Conservation (phyloP, 1,140 invertebrate genomes). For the Araneus ventricosus region DNA sequence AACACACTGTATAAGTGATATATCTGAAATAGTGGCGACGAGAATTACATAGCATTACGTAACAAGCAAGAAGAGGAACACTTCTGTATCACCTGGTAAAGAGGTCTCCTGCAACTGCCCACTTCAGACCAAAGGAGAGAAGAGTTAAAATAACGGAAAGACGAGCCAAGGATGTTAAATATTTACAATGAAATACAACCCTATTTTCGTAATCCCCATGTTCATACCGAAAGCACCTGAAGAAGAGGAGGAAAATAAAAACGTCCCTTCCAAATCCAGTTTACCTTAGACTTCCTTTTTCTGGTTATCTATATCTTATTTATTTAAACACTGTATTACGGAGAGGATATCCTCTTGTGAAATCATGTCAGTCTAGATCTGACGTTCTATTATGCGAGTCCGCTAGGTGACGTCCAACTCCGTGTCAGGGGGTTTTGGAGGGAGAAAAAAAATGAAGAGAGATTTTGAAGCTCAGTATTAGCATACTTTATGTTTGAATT, state of each 20-base stretch:
- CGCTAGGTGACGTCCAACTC: neutral
- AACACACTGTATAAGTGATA: too few species aligned
- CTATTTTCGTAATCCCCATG: slow-evolving; percentile 18
- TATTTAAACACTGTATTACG: slow-evolving; percentile 42
- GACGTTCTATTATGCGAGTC: slow-evolving; percentile 42
- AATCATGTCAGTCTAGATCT: slow-evolving; percentile 36
- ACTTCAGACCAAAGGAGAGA: neutral
- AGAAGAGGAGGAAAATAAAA: neutral
- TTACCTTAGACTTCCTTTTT: slow-evolving; percentile 32
- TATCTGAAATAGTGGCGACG: too few species aligned
- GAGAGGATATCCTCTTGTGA: slow-evolving; percentile 38
- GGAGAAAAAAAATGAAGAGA: neutral
- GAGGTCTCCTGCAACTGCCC: slow-evolving; percentile 13
- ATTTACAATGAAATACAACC: slow-evolving; percentile 27
- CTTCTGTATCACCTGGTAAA: too few species aligned
- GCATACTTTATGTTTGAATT: slow-evolving; percentile 3
- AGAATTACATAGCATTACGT: too few species aligned
- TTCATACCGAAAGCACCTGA: neutral
- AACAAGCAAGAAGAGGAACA: too few species aligned
- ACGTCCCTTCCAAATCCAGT: neutral
- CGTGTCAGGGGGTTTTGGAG: neutral
- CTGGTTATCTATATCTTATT: slow-evolving; percentile 19
- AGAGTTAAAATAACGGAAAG: neutral
- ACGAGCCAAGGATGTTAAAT: neutral
- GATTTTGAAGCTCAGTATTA: slow-evolving; percentile 18